Conservation (phyloP, 2,888 invertebrate species). For the Lissocephala sabroskyi region DNA sequence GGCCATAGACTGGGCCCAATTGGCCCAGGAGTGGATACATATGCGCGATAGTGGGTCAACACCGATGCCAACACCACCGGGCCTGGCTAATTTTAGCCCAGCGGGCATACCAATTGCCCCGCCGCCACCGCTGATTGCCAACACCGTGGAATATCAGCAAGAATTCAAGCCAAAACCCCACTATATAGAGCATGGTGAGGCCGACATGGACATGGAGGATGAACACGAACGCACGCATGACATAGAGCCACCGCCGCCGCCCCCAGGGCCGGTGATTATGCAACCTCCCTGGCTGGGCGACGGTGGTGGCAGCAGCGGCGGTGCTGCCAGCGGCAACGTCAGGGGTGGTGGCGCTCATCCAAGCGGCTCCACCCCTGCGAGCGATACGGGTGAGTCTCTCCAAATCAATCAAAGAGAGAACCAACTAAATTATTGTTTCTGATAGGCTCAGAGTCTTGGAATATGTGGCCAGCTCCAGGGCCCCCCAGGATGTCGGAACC, state of each 20-base stretch:
- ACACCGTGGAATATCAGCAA: slow-evolving; percentile 29
- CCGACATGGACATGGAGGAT: slow-evolving; percentile 89
- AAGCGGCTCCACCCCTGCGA: too few species aligned
- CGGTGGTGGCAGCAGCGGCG: background rate
- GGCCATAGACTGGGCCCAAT: slow-evolving; percentile 95
- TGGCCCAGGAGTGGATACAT: slow-evolving; percentile 98
- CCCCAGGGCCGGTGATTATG: too few species aligned
- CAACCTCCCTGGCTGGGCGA: slow-evolving; percentile 41
- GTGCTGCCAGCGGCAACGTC: slow-evolving; percentile 2
- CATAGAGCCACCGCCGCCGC: slow-evolving; percentile 24
- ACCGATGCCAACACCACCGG: slow-evolving; percentile 8
- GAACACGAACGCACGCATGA: slow-evolving; percentile 60
- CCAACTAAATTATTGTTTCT: too few species aligned
- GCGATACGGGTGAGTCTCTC: slow-evolving; percentile 25
- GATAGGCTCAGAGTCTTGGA: too few species aligned
- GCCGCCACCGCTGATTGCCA: slow-evolving; percentile 73
- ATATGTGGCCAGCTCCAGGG: slow-evolving; percentile 28
- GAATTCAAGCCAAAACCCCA: slow-evolving; percentile 15
- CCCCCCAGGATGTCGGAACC: slow-evolving; percentile 9
- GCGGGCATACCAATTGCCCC: slow-evolving; percentile 76
- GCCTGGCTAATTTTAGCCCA: slow-evolving; percentile 34
- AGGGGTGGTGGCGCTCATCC: slow-evolving; percentile 8
- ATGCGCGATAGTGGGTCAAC: slow-evolving; percentile 80
- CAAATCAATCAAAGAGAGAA: too few species aligned
- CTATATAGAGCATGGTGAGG: slow-evolving; percentile 82